Base-by-base conservation (phyloP, 2,888 invertebrate species). In the Cheilosia soror region DNA sequence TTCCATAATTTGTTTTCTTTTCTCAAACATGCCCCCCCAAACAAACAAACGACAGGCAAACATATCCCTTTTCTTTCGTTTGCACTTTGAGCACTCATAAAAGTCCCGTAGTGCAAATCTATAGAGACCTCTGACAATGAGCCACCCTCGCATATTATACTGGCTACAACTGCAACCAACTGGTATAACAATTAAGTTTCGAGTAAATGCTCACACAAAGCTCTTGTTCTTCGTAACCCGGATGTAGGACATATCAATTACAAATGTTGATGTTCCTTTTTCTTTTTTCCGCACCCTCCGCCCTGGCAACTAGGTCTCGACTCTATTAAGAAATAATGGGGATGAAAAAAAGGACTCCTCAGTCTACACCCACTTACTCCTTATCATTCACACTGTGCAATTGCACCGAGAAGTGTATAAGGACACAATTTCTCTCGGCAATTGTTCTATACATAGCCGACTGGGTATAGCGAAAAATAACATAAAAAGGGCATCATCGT, bases 221-320 rank as follows among this genome's bases (percentile, higher is more conserved):
- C 68, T 79, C 62, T 63, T 55, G 49, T 66, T 78, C 68, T 40
- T 33, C 27, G 44, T 51, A 42, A 55, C 62, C 69, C 78, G 63
- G 84, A 84, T 84, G 80, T 85, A 85, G 85, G 81, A 81, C 85
- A 85, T 85, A 85, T 85, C 85, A 85, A 85, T 85, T 85, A 85
- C 85, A 85, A n/a, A n/a, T 81, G 76, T 66, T 80, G 85, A 66
- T 81, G 66, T 31, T 76, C 72, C 76, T 66, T 71, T 78, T 66
- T 73, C 55, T 40, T 27, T 31, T 71, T 69, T 51, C 15, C 11
- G 25, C 25, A 42, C 15, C 47, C 7, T n/a, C 25, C 37, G 57
- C 9, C 27, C 20, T 27, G 25, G 5, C 63, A 27, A 47, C 60
- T 15, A 33, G 11, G 15, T 13, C 44, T 58, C 13, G 75, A 65